Evolutionary conservation across 2,113 vertebrate genomes (phyloP).

Genomic region (Hemibagrus wyckioides): DNA sequence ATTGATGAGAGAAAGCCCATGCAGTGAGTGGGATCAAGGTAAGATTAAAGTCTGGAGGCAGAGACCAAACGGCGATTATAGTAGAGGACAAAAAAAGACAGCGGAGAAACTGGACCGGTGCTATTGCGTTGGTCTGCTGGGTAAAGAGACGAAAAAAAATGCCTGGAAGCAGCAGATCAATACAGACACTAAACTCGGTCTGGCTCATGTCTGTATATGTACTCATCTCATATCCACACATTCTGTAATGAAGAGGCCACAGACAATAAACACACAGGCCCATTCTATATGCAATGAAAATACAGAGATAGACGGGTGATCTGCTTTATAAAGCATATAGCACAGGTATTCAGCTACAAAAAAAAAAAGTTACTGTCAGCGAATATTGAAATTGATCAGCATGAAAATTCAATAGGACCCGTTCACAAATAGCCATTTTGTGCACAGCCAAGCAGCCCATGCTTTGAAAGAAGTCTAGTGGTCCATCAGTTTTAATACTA

Average conservation of each 20-base stretch:
- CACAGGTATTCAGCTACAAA: constrained; percentile 21
- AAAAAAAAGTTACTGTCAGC: constrained; percentile 35
- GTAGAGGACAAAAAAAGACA: constrained; percentile 39
- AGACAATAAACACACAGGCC: constrained; percentile 37
- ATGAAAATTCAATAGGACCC: constrained; percentile 44
- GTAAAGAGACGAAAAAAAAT: constrained; percentile 33
- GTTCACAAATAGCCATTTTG: constrained; percentile 38
- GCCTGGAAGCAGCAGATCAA: constrained; percentile 43
- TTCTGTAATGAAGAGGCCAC: constrained; percentile 37
- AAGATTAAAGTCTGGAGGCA: constrained; percentile 19
- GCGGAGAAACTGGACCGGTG: neutral
- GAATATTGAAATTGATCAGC: constrained; percentile 43
- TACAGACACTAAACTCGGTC: constrained; percentile 41
- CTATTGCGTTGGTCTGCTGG: constrained; percentile 17
- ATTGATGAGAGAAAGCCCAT: constrained; percentile 8
- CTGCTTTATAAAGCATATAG: constrained; percentile 6
- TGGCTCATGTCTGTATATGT: constrained; percentile 11
- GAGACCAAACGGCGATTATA: constrained; percentile 18
- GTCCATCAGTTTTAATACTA: constrained; percentile 12
- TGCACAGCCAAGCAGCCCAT: constrained; percentile 29
- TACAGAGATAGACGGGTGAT: constrained; percentile 32
- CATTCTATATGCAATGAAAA: constrained; percentile 38
- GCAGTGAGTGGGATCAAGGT: constrained; percentile 23
- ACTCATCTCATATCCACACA: neutral
- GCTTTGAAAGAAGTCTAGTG: constrained; percentile 30